Conservation (phyloP, 2,888 invertebrate species). For the Eurois occulta region DNA sequence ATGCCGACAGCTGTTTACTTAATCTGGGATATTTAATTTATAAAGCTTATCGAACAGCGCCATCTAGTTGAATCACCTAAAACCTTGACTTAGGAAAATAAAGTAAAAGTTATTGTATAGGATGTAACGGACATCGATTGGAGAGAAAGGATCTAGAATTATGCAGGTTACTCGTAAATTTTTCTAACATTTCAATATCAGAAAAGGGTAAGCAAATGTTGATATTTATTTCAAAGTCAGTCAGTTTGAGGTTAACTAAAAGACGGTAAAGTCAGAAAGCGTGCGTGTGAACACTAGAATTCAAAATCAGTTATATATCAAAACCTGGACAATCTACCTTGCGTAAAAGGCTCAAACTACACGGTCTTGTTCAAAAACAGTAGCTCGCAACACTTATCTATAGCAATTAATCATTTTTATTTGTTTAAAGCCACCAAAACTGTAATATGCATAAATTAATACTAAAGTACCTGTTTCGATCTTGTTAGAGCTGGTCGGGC, state of each 20-base stretch:
- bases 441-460: constrained; percentile 73
- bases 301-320: constrained; percentile 18
- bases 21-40: neutral
- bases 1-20: neutral
- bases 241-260: neutral
- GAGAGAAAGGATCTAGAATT: neutral
- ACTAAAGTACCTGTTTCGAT: constrained; percentile 68
- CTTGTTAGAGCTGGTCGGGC: constrained; percentile 68
- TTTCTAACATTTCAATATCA: neutral
- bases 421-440: constrained; percentile 70
- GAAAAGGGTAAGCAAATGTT: neutral
- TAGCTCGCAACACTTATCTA: constrained; percentile 46
- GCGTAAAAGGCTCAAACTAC: constrained; percentile 31
- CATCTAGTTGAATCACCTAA: neutral
- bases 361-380: constrained; percentile 28
- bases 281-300: constrained; percentile 6
- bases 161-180: neutral
- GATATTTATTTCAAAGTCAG: neutral
- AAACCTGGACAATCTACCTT: constrained; percentile 8
- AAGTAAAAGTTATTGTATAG: neutral
- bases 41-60: neutral
- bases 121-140: neutral
- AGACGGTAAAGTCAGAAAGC: neutral
- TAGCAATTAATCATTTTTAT: constrained; percentile 75
- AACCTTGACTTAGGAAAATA: neutral